Conservation (phyloP, 2,888 invertebrate species). For the Scaptomyza flava region DNA sequence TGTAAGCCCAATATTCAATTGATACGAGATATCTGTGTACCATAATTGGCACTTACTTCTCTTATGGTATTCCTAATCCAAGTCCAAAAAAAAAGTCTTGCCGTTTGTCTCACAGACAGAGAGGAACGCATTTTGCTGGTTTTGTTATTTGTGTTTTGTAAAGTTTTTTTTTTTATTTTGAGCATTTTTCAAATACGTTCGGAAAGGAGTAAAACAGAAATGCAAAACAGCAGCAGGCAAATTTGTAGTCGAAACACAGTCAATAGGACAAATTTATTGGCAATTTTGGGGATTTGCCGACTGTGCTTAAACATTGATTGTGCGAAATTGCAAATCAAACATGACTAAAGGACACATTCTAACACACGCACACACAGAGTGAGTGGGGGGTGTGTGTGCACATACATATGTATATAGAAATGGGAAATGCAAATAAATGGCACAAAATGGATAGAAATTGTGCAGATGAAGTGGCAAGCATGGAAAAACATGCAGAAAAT, state of each 20-base stretch:
- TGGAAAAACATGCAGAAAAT: conserved; percentile 25
- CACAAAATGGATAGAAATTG: conserved; percentile 63
- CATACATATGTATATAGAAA: conserved; percentile 39
- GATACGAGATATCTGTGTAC: conserved; percentile 7
- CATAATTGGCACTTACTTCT: conserved; percentile 29
- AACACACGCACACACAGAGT: conserved; percentile 14
- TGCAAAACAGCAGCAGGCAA: conserved; percentile 52
- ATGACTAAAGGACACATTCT: conserved; percentile 64
- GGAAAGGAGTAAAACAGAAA: conserved; percentile 5
- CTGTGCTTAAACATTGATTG: conserved; percentile 66
- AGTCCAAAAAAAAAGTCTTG: conserved; percentile 4
- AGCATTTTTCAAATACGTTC: conserved; percentile 3
- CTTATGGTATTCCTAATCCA: conserved; percentile 27
- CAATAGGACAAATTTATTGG: conserved; percentile 77
- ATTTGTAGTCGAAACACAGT: conserved; percentile 65
- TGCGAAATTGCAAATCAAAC: conserved; percentile 78
- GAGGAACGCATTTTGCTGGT: background rate
- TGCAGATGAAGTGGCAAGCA: conserved; percentile 44
- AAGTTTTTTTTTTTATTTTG: conserved; percentile 23
- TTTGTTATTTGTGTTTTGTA: background rate
- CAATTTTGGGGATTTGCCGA: conserved; percentile 74
- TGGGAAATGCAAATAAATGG: conserved; percentile 69
- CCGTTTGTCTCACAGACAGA: background rate
- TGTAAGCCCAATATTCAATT: conserved; percentile 24
- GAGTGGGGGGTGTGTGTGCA: conserved; percentile 11